Evolutionary conservation across 2,888 invertebrate genomes (phyloP), one percentile per base, ranked within the genome.

Genomic region (Eumerus sabulonum): DNA sequence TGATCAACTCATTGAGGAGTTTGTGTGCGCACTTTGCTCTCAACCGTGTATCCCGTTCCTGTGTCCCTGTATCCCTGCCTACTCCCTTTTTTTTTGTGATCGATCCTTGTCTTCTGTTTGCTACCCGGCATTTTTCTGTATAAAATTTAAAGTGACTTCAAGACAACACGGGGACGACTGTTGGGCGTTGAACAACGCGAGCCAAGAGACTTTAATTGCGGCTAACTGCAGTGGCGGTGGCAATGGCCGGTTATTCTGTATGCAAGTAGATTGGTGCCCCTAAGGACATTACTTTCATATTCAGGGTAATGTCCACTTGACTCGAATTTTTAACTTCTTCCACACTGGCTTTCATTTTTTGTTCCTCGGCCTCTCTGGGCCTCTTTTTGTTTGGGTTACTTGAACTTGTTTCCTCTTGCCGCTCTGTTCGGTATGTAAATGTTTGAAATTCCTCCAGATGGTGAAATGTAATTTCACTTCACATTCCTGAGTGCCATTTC

Each of bases 281-380:
- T 17, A 44, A 63, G 77, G 73, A 73, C 57, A 77, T 77, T 42
- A 51, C 53, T 67, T 73, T 63, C 38, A 59, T 73, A 73, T 77
- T 73, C 68, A 57, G 63, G 67, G 63, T 73, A 77, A 77, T 77
- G 73, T 73, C 77, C 77, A 73, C 77, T 77, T 73, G 73, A 67
- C 67, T 73, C 42, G 53, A 56, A 66, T 56, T 57, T 71, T 45
- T 27, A 76, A 66, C 60, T 54, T 53, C 47, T 18, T 53, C 42
- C 42, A 36, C 53, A 42, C 47, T 53, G 19, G 1, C 9, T 13
- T 17, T 11, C 42, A 19, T 13, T 48, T 44, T 9, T 38, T 38
- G 35, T 16, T 16, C 11, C 27, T 40, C 40, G 27, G 2, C 2
- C 27, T 27, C 7, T 27, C 7, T 7, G 27, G 7, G 2, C 27